Evolutionary conservation across 2,888 invertebrate genomes (phyloP), one percentile per base, ranked within the genome.

Genomic region (Boloria selene): DNA sequence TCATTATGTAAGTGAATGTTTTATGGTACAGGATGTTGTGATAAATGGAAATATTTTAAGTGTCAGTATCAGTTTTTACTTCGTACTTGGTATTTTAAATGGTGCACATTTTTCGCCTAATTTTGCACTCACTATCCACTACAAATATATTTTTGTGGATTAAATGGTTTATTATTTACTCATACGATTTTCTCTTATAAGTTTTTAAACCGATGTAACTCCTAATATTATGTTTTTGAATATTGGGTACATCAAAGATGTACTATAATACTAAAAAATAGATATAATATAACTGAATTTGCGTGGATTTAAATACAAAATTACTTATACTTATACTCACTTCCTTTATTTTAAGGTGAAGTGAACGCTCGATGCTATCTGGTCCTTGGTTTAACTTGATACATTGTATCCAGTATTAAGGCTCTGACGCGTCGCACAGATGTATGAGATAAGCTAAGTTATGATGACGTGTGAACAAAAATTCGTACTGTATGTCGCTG

Each of bases 1-100:
- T 65, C 62, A 69, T 69, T 69, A 88, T 82, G 84, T 83, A 82
- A 79, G 80, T 78, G 82, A 86, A 87, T 88, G 88, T 82, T 89
- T 89, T 88, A 88, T 83, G 79, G 74, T 62, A 61, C 87, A 85
- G 89, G 89, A 90, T 88, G 85, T 86, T 82, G 84, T 86, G 88
- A 86, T 86, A 83, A 83, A 83, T 81, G 79, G 75, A 82, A 82
- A 80, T 81, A 81, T 82, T 79, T 68, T 66, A 68, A 64, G 62
- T 66, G 66, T 65, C 49, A 60, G 50, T 66, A 65, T 65, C 49
- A 60, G 50, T 68, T 69, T 69, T 70, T 72, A 65, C 65, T 42
- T 65, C 45, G 64, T 18, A 60, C 66, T 50, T 70, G 68, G 66
- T 70, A 63, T 71, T 67, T 68, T 52, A 47, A 47, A 68, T 52